phyloP scores from a whole-genome alignment of 2,797 vertebrate species.

The Anguilla marmorata region DNA sequence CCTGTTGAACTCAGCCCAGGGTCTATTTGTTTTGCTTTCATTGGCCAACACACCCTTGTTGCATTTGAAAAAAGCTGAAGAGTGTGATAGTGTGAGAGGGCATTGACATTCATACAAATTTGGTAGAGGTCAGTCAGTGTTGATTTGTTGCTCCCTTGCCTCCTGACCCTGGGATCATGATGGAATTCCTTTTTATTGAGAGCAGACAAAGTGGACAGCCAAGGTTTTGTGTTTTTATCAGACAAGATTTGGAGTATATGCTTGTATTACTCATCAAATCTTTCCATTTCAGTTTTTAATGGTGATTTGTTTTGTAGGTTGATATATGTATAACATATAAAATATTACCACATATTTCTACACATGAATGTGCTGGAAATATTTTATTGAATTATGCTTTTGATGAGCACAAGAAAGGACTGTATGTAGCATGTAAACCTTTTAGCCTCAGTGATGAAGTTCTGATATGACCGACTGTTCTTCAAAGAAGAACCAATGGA shows the following conservation, averaged over 20 bases:
- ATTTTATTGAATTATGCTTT: slow-evolving; percentile 1
- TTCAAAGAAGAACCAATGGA: not conserved
- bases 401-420: not conserved
- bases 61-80: slow-evolving; percentile 56
- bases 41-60: slow-evolving; percentile 41
- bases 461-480: not conserved
- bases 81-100: slow-evolving; percentile 58
- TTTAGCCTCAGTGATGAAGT: not conserved
- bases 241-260: slow-evolving; percentile 54
- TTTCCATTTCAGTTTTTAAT: slow-evolving; percentile 31
- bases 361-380: not conserved
- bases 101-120: slow-evolving; percentile 36
- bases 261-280: slow-evolving; percentile 51
- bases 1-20: slow-evolving; percentile 47
- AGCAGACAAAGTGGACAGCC: slow-evolving; percentile 61
- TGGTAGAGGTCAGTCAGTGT: slow-evolving; percentile 41
- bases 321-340: slow-evolving; percentile 17
- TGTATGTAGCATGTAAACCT: not conserved
- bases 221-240: slow-evolving; percentile 44
- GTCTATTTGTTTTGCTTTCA: slow-evolving; percentile 46
- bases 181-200: slow-evolving; percentile 35
- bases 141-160: slow-evolving; percentile 64
- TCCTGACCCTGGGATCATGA: slow-evolving; percentile 51
- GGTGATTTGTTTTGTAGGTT: slow-evolving; percentile 34
- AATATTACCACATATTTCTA: not conserved